Evolutionary conservation across 2,888 invertebrate species (phyloP), one percentile per base, ranked within the genome.

Genomic region (Acronicta alni): DNA sequence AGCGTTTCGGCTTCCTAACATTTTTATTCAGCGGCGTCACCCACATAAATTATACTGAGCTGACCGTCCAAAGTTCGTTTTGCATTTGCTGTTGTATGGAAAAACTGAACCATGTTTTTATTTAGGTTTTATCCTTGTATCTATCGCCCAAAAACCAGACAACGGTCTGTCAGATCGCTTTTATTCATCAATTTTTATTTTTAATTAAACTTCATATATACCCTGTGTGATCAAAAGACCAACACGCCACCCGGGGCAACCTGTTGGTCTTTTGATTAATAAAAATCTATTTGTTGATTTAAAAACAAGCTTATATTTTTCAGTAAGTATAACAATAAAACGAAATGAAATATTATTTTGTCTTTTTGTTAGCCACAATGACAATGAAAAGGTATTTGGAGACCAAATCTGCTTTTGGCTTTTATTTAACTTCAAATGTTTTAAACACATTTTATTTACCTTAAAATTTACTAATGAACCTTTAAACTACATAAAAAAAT

Each of bases 21-120:
- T 81, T 81, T 83, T 83, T 80, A 79, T 83, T 78, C 75, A 57
- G 55, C 57, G 57, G 61, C 70, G 57, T 73, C 69, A 71, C 69
- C 67, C 69, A 67, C 75, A 82, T 83, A 84, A 83, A 84, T 83
- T 83, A 77, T 68, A 61, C 70, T 70, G 65, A 73, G 72, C 63
- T 61, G 64, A 60, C 56, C 61, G 60, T 63, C 65, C 58, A 57
- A 49, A 46, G 58, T 57, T 65, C 66, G 66, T 71, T 72, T 75
- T 58, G 65, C 67, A 62, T 67, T 60, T 69, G 66, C 66, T 69
- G 44, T 49, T 58, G 63, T 62, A 64, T 69, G 56, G 57, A 55
- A 62, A 73, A 75, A 79, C 72, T 67, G 62, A 63, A 58, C 68
- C 68, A 65, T 75, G 71, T 79, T 79, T n/a, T 75, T 73, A 78